These are phyloP conservation scores for Myxocyprinus asiaticus DNA, from an alignment of 2,113 vertebrate genomes.

Conservation along the genomic window DNA sequence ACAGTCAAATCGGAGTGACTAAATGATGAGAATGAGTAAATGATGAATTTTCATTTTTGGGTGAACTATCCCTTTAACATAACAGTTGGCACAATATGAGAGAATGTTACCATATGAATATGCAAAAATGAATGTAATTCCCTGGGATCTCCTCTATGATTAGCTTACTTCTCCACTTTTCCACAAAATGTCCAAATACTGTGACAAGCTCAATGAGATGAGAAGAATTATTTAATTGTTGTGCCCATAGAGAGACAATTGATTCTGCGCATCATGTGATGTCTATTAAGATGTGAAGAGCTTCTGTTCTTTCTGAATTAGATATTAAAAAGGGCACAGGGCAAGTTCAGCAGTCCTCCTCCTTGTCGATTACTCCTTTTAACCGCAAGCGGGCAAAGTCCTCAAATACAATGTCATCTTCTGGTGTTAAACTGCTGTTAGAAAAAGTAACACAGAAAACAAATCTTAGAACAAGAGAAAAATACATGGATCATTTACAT, in stretches of 20 bases:
- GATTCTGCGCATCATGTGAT: not conserved
- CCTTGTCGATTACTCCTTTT: conserved; percentile 85
- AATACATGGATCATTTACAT: not conserved
- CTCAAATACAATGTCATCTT: conserved; percentile 91
- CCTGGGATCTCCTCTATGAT: conserved; percentile 11
- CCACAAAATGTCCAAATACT: not conserved
- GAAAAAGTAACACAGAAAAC: not conserved
- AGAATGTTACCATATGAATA: conserved; percentile 3
- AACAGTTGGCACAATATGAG: conserved; percentile 21
- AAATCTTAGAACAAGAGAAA: not conserved
- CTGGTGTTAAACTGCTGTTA: conserved; percentile 80
- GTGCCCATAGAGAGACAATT: not conserved
- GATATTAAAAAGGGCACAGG: not conserved
- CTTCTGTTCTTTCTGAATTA: conserved; percentile 6
- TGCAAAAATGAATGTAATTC: not conserved
- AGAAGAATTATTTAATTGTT: not conserved
- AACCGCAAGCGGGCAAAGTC: conserved; percentile 89
- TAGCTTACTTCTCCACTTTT: not conserved
- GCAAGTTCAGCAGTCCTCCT: conserved; percentile 74
- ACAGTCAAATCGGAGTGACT: too few relatives aligned
- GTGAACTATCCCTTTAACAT: too few relatives aligned
- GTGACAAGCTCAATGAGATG: not conserved
- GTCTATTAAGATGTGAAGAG: not conserved
- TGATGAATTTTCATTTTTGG: too few relatives aligned
- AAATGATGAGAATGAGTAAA: too few relatives aligned